These are phyloP conservation scores for Fissipunctia ypsillon DNA, from an alignment of 2,888 invertebrate species.

Conservation along the genomic window DNA sequence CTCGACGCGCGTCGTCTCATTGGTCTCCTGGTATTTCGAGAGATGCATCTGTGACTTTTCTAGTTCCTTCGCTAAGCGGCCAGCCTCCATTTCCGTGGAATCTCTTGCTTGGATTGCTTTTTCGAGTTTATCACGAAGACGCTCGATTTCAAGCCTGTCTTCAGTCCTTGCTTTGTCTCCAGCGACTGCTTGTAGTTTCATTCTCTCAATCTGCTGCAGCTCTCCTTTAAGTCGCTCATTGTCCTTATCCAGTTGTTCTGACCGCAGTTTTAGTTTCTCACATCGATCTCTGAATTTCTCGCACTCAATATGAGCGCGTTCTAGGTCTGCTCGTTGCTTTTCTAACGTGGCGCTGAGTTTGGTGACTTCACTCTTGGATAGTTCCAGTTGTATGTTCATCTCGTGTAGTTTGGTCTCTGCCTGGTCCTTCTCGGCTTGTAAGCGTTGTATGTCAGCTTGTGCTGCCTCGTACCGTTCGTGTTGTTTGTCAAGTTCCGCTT, in stretches of 20 bases:
- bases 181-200: constrained; percentile 92
- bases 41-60: constrained; percentile 96
- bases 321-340: constrained; percentile 94
- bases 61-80: constrained; percentile 95
- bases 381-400: constrained; percentile 94
- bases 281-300: constrained; percentile 96
- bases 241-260: constrained; percentile 92
- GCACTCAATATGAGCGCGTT: constrained; percentile 96
- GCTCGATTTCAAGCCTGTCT: constrained; percentile 95
- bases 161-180: constrained; percentile 92
- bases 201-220: constrained; percentile 93
- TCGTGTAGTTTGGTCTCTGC: constrained; percentile 94
- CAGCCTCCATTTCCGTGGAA: constrained; percentile 96
- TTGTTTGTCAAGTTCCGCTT: constrained; percentile 93
- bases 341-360: constrained; percentile 94
- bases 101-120: constrained; percentile 95
- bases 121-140: constrained; percentile 96
- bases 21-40: constrained; percentile 95
- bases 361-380: constrained; percentile 94
- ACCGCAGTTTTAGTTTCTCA: constrained; percentile 94
- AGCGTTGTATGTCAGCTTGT: constrained; percentile 93
- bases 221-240: constrained; percentile 88
- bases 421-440: constrained; percentile 91
- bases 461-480: constrained; percentile 94
- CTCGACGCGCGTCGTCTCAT: constrained; percentile 95